Base-by-base conservation (phyloP, 2,888 invertebrate genomes). In the Bombylius discolor region DNA sequence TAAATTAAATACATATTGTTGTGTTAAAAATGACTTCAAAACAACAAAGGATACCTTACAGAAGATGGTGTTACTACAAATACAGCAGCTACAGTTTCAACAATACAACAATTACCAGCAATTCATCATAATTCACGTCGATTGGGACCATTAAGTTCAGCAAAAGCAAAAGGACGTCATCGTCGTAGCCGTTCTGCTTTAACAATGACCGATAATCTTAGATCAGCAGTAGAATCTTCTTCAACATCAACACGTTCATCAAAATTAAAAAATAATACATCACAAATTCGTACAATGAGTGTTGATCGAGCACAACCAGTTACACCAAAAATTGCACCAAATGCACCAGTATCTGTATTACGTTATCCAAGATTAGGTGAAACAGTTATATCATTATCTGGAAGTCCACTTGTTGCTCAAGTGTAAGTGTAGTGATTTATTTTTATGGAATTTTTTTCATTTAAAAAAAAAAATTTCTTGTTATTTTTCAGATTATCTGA, bases 321-420 rank as follows among this genome's bases (percentile, higher is more conserved):
- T 6, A 67, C 69, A 42, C 64, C 70, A 4, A 65, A 62, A 53
- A 56, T 55, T 32, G 57, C 63, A 14, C 49, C 56, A 53, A 36
- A 63, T 60, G 49, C 63, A 60, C 70, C 74, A 39, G 62, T 72
- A 56, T 67, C 71, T 1, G 64, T 74, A 52, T 62, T 73, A 49
- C 68, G 74, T 36, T 74, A 72, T 63, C 71, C 74, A 8, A 71
- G 70, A 53, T 68, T 70, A 12, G 74, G 74, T 14, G 74, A 74
- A 64, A 63, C 68, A 53, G 68, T 70, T 2, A 67, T 74, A 31
- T 74, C 74, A 36, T 65, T 69, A 51, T 68, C 63, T 47, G 74
- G 74, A 48, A 73, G 71, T 58, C 74, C 74, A 45, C 68, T 74
- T 42, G 70, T 74, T 13, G 63, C 69, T 0, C 68, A 72, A 57